A percentile compares a stretch with the other conserved stretches of the same genome.
These are phyloP conservation scores for Ambastaia sidthimunki DNA, from an alignment of 2,797 vertebrate species.

Conservation along the genomic window DNA sequence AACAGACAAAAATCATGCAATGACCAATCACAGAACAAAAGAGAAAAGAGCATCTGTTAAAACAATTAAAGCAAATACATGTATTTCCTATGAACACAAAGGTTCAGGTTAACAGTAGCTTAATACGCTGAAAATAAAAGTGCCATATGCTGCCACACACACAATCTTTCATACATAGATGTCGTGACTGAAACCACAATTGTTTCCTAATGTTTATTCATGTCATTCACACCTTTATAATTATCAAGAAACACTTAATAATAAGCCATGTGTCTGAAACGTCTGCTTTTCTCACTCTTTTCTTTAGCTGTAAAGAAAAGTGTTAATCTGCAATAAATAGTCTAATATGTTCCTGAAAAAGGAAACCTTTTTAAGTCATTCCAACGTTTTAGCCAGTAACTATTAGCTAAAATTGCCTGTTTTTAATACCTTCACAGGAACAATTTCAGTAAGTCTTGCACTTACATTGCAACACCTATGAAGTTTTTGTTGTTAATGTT, in stretches of 20 bases:
- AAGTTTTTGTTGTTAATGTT: not conserved
- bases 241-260: conserved; percentile 28
- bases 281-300: not conserved
- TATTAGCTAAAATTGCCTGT: not conserved
- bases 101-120: not conserved
- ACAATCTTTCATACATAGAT: conserved; percentile 22
- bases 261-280: conserved; percentile 15
- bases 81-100: not conserved
- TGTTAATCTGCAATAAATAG: not conserved
- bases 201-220: conserved; percentile 30
- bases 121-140: not conserved
- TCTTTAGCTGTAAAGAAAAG: not conserved
- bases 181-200: not conserved
- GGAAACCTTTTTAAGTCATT: not conserved
- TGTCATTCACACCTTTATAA: conserved; percentile 28
- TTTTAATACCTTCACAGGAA: not conserved
- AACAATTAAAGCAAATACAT: conserved; percentile 1
- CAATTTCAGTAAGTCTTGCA: not conserved
- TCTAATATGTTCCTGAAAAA: conserved; percentile 10
- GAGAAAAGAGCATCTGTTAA: not conserved
- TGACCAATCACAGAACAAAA: conserved; percentile 5
- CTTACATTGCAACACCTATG: not conserved
- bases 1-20: not conserved
- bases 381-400: not conserved
- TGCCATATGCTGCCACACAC: conserved; percentile 10